Conservation (phyloP, 2,888 invertebrate genomes). For the Hoplodrina blanda region DNA sequence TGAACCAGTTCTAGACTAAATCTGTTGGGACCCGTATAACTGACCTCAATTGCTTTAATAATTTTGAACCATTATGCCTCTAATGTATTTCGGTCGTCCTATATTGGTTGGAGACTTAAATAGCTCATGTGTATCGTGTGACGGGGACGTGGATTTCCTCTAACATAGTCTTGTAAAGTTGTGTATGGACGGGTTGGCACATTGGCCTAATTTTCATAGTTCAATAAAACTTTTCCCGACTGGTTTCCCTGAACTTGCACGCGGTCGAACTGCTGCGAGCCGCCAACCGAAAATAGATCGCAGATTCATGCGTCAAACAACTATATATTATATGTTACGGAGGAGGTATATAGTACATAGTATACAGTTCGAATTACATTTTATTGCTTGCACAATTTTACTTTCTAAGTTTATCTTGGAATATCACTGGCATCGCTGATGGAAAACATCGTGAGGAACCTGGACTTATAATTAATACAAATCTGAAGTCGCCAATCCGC, state of each 20-base stretch:
- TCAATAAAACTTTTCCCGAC: conserved; percentile 83
- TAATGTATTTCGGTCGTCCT: conserved; percentile 56
- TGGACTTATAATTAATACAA: too few relatives aligned
- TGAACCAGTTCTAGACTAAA: conserved; percentile 72
- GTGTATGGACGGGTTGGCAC: conserved; percentile 70
- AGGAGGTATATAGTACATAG: conserved; percentile 27
- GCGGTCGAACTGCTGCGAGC: conserved; percentile 72
- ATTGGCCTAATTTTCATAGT: conserved; percentile 80
- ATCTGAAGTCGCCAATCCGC: too few relatives aligned
- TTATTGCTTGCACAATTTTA: neutral
- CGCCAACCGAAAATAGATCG: conserved; percentile 75
- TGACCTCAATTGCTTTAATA: conserved; percentile 71
- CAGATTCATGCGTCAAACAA: conserved; percentile 73
- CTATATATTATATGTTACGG: conserved; percentile 57
- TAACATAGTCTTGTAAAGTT: conserved; percentile 56
- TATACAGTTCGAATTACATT: neutral
- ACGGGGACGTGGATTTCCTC: conserved; percentile 64
- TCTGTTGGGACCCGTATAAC: conserved; percentile 70
- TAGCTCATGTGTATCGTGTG: conserved; percentile 58
- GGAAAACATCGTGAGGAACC: too few relatives aligned
- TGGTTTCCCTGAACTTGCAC: conserved; percentile 88
- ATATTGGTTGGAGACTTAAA: conserved; percentile 67
- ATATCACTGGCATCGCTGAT: too few relatives aligned
- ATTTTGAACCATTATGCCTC: conserved; percentile 61
- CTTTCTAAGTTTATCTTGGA: too few relatives aligned